Percentiles rank a stretch among this genome's conserved stretches.
Evolutionary conservation across 2,797 vertebrate genomes (phyloP).

Genomic region (Eospalax fontanierii): DNA sequence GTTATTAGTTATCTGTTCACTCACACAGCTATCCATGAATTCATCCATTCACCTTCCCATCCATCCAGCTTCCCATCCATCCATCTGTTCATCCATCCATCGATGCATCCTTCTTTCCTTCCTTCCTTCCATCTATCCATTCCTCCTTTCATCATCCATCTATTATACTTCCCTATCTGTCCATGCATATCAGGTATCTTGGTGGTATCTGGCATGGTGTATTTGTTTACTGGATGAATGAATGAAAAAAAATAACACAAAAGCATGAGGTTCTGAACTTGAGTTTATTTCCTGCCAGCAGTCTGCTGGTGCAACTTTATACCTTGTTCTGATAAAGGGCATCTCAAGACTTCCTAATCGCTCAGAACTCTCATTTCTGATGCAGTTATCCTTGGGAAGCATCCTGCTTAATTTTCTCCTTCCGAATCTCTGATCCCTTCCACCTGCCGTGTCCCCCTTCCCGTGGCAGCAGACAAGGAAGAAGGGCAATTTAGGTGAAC

Average conservation of each 20-base stretch:
- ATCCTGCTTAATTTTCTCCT: constrained; percentile 60
- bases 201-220: neutral
- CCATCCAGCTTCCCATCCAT: neutral
- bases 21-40: neutral
- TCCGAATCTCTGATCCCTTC: neutral
- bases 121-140: neutral
- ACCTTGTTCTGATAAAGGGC: constrained; percentile 23
- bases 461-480: constrained; percentile 13
- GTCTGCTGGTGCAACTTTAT: neutral
- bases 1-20: neutral
- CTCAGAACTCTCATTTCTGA: neutral
- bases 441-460: neutral
- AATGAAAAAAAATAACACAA: neutral
- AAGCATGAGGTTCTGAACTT: constrained; percentile 32
- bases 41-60: neutral
- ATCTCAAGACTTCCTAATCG: neutral
- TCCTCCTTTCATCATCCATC: neutral
- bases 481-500: constrained; percentile 39
- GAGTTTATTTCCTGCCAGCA: neutral
- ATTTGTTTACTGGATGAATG: neutral
- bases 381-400: constrained; percentile 23
- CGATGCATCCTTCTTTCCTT: neutral
- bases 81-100: neutral
- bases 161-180: no score
- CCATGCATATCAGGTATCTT: neutral